phyloP scores from a whole-genome alignment of 2,113 vertebrate genomes.

The Paedocypris sp. region DNA sequence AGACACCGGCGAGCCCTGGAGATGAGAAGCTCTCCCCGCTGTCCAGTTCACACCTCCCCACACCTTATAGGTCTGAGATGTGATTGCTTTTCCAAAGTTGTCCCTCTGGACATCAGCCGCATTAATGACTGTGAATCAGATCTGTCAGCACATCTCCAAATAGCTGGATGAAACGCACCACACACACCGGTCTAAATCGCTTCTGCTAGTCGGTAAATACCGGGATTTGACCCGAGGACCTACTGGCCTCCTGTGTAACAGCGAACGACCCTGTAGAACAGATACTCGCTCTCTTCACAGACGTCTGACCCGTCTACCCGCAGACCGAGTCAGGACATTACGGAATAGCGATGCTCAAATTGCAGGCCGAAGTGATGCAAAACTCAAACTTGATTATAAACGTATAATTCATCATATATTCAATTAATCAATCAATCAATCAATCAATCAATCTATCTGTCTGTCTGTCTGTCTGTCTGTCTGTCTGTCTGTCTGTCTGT shows the following conservation, averaged over 20 bases:
- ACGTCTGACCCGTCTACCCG: too few species aligned
- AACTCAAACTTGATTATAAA: too few species aligned
- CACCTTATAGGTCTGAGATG: background rate
- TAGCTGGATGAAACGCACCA: background rate
- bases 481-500: too few species aligned
- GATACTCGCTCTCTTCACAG: too few species aligned
- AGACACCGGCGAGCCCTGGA: constrained; percentile 57
- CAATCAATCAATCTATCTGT: too few species aligned
- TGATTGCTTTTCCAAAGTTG: background rate
- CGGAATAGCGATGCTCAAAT: too few species aligned
- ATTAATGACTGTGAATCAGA: background rate
- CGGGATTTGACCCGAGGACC: constrained; percentile 39
- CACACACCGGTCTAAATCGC: background rate
- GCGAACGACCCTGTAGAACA: too few species aligned
- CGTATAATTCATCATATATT: too few species aligned
- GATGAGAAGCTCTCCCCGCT: constrained; percentile 72
- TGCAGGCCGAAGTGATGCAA: too few species aligned
- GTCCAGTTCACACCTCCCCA: constrained; percentile 23
- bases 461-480: too few species aligned
- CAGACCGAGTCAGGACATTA: too few species aligned
- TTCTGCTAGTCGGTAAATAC: background rate
- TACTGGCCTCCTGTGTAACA: constrained; percentile 47
- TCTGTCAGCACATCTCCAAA: background rate
- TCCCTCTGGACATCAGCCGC: background rate
- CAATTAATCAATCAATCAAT: too few species aligned